Evolutionary conservation across 1,140 invertebrate species (phyloP), one percentile per base, ranked within the genome.

Genomic region (Cyclargus thomasi): DNA sequence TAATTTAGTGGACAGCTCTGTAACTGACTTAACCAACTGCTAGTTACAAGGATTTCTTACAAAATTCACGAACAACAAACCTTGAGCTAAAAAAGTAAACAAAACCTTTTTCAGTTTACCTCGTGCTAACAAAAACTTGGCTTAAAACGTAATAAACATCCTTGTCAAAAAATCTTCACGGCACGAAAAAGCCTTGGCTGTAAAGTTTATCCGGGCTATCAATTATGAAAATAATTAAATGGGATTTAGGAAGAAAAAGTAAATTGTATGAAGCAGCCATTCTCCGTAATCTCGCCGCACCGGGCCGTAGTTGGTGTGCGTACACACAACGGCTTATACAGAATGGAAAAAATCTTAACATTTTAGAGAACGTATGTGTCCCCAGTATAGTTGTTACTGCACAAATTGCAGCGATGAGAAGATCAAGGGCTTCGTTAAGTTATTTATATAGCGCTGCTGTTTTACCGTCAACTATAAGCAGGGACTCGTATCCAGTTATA

Each of bases 281-380:
- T 59, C 17, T 59, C 18, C 55, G 55, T 59, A 59, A 59, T 59
- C 55, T 20, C 55, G 55, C 17, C 55, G 7, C 55, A 59, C 55
- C 55, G 18, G 39, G 39, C 10, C 39, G 39, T 16, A 47, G 39
- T 47, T 47, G 39, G 1, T 16, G 39, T 14, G 39, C 39, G 39
- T 47, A 47, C 39, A 47, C 39, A 47, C 39, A 14, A 16, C 39
- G 39, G 39, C 29, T n/a, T n/a, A n/a, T n/a, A n/a, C n/a, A n/a
- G n/a, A n/a, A n/a, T n/a, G n/a, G n/a, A n/a, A n/a, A n/a, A n/a
- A n/a, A n/a, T n/a, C n/a, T n/a, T n/a, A n/a, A n/a, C n/a, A n/a
- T n/a, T n/a, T n/a, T n/a, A n/a, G n/a, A n/a, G n/a, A n/a, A n/a
- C n/a, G n/a, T n/a, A n/a, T n/a, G n/a, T n/a, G n/a, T n/a, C n/a